Percentiles rank a stretch among this genome's conserved stretches.
Conservation (phyloP, 2,797 vertebrate genomes). For the Lutjanus campechanus region DNA sequence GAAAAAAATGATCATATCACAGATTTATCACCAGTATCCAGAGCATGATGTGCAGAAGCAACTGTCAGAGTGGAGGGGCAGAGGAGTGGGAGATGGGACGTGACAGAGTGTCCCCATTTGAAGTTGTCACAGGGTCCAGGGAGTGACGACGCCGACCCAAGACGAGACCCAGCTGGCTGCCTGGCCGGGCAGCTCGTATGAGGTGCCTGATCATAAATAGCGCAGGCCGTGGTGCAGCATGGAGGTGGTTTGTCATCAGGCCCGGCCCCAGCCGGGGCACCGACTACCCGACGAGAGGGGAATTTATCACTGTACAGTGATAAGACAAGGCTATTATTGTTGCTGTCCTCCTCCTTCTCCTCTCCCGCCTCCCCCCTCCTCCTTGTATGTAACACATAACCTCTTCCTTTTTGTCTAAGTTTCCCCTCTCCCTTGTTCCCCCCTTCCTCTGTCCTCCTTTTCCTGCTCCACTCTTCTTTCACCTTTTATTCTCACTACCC, state of each 20-base stretch:
- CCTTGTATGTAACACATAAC: slow-evolving; percentile 55
- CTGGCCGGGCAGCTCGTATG: slow-evolving; percentile 25
- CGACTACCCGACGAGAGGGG: slow-evolving; percentile 64
- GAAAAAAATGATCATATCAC: not conserved
- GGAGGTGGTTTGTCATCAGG: slow-evolving; percentile 78
- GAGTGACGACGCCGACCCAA: slow-evolving; percentile 49
- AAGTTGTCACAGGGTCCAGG: slow-evolving; percentile 55
- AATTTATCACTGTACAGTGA: slow-evolving; percentile 80
- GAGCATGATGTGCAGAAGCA: slow-evolving; percentile 42
- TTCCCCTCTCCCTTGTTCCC: slow-evolving; percentile 21
- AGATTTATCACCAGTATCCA: slow-evolving; percentile 25
- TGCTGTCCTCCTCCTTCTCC: slow-evolving; percentile 67
- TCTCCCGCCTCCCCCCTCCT: slow-evolving; percentile 22
- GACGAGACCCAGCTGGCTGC: slow-evolving; percentile 58
- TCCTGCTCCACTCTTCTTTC: slow-evolving; percentile 41
- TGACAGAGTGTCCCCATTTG: slow-evolving; percentile 60
- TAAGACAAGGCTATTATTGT: slow-evolving; percentile 85
- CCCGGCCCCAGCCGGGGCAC: slow-evolving; percentile 61
- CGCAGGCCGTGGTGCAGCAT: slow-evolving; percentile 50
- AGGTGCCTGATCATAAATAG: slow-evolving; percentile 72
- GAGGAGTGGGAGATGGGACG: slow-evolving; percentile 3
- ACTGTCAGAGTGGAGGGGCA: slow-evolving; percentile 32
- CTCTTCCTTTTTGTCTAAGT: slow-evolving; percentile 46
- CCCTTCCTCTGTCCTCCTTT: slow-evolving; percentile 41
- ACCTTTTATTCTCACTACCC: slow-evolving; percentile 41